Evolutionary conservation across 64 coral and sea anemone species (phyloP).

Genomic region (Stichodactyla helianthus): DNA sequence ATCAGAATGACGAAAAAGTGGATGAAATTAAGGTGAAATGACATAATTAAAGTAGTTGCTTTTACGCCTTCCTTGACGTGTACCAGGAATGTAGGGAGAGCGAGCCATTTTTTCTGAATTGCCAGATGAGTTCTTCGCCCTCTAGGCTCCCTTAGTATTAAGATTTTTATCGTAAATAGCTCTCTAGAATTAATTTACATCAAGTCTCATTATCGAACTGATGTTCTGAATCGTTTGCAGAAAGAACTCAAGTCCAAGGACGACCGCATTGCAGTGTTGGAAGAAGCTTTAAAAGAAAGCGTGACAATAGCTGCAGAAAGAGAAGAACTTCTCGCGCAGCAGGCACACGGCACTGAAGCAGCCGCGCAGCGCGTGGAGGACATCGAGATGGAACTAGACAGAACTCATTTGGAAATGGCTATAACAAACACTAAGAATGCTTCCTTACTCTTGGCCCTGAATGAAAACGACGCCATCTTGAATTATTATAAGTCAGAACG

Average conservation of each 20-base stretch:
- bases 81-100: background rate
- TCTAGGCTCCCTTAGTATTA: no score
- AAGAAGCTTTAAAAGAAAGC: slow-evolving; percentile 87
- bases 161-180: no score
- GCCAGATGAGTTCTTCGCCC: no score
- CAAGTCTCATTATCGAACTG: background rate
- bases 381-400: slow-evolving; percentile 84
- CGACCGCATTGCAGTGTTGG: slow-evolving; percentile 77
- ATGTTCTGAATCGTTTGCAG: slow-evolving; percentile 35
- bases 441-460: slow-evolving; percentile 78
- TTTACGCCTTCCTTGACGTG: no score
- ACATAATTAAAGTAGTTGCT: background rate
- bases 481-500: slow-evolving; percentile 89
- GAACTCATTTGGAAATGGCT: slow-evolving; percentile 74
- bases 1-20: slow-evolving; percentile 73
- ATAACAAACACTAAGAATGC: slow-evolving; percentile 98
- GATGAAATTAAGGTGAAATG: slow-evolving; percentile 70
- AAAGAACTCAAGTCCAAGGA: slow-evolving; percentile 73
- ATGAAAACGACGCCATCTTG: slow-evolving; percentile 85
- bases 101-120: no score
- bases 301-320: slow-evolving; percentile 88
- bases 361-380: slow-evolving; percentile 76
- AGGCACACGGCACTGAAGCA: slow-evolving; percentile 60
- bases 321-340: slow-evolving; percentile 80
- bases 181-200: background rate